Percentiles rank a stretch among this genome's conserved stretches.
phyloP scores from a whole-genome alignment of 2,888 invertebrate genomes.

The Mylabris sibirica region DNA sequence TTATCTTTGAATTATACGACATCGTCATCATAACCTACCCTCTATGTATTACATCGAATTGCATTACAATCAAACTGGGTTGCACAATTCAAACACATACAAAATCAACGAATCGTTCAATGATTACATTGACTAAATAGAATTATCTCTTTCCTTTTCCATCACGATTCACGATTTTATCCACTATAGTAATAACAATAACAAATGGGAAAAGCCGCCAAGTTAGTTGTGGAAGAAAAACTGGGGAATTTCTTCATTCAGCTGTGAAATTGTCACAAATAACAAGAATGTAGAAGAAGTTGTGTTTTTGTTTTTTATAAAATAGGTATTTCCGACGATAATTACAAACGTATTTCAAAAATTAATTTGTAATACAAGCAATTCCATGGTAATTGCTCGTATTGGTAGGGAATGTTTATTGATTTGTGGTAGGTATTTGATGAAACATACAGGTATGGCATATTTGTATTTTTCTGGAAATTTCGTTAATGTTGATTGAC shows the following conservation, averaged over 20 bases:
- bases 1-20: conserved; percentile 25
- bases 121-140: conserved; percentile 45
- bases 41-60: conserved; percentile 33
- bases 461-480: too few relatives aligned
- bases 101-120: conserved; percentile 48
- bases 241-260: neutral
- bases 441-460: too few relatives aligned
- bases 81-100: conserved; percentile 36
- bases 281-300: neutral
- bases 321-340: neutral
- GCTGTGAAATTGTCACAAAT: conserved; percentile 2
- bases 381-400: neutral
- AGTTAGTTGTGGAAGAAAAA: neutral
- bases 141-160: conserved; percentile 13
- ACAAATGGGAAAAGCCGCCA: neutral
- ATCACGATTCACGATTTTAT: too few relatives aligned
- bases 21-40: conserved; percentile 39
- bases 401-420: too few relatives aligned
- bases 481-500: too few relatives aligned
- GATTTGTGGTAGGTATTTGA: too few relatives aligned
- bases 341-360: neutral
- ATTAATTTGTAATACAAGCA: neutral
- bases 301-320: too few relatives aligned
- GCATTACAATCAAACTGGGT: conserved; percentile 45
- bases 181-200: too few relatives aligned